Base-by-base conservation (phyloP, 2,113 vertebrate genomes). In the Gasterosteus aculeatus region DNA sequence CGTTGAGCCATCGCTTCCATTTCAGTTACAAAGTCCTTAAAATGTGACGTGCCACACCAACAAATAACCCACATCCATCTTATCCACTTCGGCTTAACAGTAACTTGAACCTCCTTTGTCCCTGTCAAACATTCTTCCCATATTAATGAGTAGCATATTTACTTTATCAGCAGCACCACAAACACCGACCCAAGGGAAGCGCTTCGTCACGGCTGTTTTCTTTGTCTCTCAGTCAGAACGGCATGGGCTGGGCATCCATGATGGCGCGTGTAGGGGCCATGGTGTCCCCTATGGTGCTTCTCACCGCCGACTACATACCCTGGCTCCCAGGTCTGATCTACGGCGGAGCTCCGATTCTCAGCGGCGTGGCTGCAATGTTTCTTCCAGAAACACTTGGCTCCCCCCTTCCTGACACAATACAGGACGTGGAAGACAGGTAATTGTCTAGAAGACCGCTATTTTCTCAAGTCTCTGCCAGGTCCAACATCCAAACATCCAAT, bases 321-420 rank as follows among this genome's bases (percentile, higher is more conserved):
- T 92, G 84, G 79, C 72, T 96, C 2, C 94, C 96, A 0, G 89
- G 94, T 16, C 5, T 95, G 2, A 96, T 96, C 80, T 97, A 95
- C 0, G 94, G 96, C 1, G 91, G 82, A 0, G 91, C 88, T 1
- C 95, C 94, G 0, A 77, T 96, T 60, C 1, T 95, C 39, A 91
- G 92, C 1, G 95, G 95, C 10, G 1, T 93, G 3, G 85, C 92
- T 47, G 88, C 91, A 12, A 12, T 89, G 39, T 94, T 96, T 57
- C 94, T 97, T 1, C 95, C 94, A 0, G 96, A 98, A 85, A 97
- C 95, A 0, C 90, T 93, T 16, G 89, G 88, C 19, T 26, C 16
- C 4, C 62, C 95, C 0, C 89, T 96, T n/a, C 95, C 95, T 0
- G 95, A 96, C 82, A 96, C 94, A 3, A 82, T 96, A 18, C 80